These are phyloP conservation scores for Agrotis exclamationis DNA, from an alignment of 2,888 invertebrate genomes.

Conservation along the genomic window DNA sequence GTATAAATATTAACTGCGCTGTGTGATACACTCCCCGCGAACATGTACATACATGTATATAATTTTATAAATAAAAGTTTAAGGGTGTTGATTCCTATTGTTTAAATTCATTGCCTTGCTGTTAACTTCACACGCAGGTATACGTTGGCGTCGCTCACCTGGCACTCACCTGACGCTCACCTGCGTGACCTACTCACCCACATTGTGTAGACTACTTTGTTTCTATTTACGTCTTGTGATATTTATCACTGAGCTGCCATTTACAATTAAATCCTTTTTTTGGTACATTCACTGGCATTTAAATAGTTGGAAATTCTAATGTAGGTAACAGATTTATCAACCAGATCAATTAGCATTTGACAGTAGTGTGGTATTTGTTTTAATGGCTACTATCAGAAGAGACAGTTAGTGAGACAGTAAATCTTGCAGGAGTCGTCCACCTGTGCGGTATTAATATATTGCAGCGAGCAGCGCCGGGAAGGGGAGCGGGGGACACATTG, in stretches of 20 bases:
- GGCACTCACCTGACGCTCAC: background rate
- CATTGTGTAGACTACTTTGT: background rate
- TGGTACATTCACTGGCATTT: background rate
- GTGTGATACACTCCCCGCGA: background rate
- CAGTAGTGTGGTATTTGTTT: slow-evolving; percentile 8
- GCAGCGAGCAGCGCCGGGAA: slow-evolving; percentile 14
- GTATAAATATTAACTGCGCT: background rate
- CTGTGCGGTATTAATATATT: slow-evolving; percentile 51
- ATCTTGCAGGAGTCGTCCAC: slow-evolving; percentile 11
- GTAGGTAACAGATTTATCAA: slow-evolving; percentile 19
- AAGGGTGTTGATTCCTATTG: slow-evolving; percentile 66
- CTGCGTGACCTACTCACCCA: slow-evolving; percentile 11
- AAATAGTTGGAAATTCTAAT: slow-evolving; percentile 24
- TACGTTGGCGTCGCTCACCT: background rate
- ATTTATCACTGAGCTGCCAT: slow-evolving; percentile 7
- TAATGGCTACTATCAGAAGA: background rate
- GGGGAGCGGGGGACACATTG: slow-evolving; percentile 11
- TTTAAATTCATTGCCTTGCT: slow-evolving; percentile 47
- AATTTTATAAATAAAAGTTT: slow-evolving; percentile 73
- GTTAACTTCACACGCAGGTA: background rate
- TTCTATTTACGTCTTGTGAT: slow-evolving; percentile 14
- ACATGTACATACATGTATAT: slow-evolving; percentile 70
- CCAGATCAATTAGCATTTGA: slow-evolving; percentile 20
- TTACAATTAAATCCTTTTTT: slow-evolving; percentile 6
- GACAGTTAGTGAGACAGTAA: slow-evolving; percentile 10